phyloP scores from a whole-genome alignment of 2,113 vertebrate species.

The Bubo scandiacus region DNA sequence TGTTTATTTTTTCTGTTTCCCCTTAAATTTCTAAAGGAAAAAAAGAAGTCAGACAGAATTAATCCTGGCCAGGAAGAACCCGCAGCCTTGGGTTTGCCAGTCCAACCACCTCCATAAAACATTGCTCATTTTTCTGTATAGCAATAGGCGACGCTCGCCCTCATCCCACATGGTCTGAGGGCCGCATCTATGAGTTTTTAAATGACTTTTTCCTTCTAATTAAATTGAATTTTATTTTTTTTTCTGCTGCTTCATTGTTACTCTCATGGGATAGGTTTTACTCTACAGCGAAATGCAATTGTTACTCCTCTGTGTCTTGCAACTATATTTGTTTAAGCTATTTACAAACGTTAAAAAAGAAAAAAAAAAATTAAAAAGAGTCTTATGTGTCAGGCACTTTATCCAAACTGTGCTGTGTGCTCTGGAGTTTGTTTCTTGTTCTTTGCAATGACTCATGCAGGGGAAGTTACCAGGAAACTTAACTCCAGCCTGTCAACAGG shows the following conservation, averaged over 20 bases:
- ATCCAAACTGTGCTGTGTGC: conserved; percentile 64
- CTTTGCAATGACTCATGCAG: conserved; percentile 9
- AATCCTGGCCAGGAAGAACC: background rate
- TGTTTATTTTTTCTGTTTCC: background rate
- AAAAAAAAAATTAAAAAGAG: background rate
- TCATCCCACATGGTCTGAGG: background rate
- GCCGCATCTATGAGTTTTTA: background rate
- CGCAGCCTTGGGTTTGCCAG: background rate
- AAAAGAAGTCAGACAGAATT: background rate
- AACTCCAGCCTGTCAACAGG: conserved; percentile 57
- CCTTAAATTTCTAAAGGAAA: background rate
- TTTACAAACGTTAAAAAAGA: conserved; percentile 35
- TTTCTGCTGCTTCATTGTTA: background rate
- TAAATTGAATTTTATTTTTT: background rate
- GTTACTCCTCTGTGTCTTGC: conserved; percentile 61
- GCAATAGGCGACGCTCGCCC: background rate
- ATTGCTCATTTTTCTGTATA: background rate
- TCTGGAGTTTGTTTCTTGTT: conserved; percentile 56
- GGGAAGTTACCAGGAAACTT: background rate
- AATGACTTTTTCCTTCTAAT: background rate
- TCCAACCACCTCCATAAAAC: background rate
- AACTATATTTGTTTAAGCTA: conserved; percentile 61
- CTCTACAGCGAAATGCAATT: conserved; percentile 59
- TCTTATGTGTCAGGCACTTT: conserved; percentile 74
- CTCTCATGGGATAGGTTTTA: conserved; percentile 57